Base-by-base conservation (phyloP, 2,797 vertebrate species). In the Acomys russatus region DNA sequence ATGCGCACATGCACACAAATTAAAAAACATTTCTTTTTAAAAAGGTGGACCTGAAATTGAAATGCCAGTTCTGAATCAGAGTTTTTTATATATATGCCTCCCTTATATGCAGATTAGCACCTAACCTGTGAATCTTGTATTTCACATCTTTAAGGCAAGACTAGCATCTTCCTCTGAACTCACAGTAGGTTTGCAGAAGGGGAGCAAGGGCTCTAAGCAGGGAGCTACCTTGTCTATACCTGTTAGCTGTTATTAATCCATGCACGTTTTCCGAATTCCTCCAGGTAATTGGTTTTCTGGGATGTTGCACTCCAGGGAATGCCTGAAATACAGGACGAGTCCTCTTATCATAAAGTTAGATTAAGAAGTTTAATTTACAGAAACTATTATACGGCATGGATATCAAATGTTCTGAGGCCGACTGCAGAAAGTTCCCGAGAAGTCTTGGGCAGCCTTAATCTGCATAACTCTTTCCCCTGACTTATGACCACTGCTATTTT, bases 291-390 rank as follows among this genome's bases (percentile, higher is more conserved):
- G 97, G 88, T 96, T 98, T 97, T 96, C 96, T 96, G 92, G 82
- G 94, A 96, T 96, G 95, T 79, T 82, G 92, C 95, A 94, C 96
- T 97, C 94, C 96, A 95, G 86, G 96, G 94, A 97, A 84, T 96
- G 61, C 73, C 96, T 97, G 96, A 97, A 95, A 95, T 95, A 95
- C 56, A 95, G 96, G 96, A 91, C 59, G 49, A 90, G 78, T n/a
- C 54, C 74, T 96, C 88, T 96, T 97, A 95, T 95, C 96, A 76
- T 96, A 94, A 96, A 97, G 93, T 95, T 96, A 97, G 97, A 95
- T 96, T 92, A 96, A 96, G 82, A 94, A 88, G 88, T 97, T 95
- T 97, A 96, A 97, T 97, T 97, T 97, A 94, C 83, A 93, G 96
- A 73, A 94, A 94, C 71, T 76, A 12, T 97, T 94, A 49, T 20